A percentile compares a stretch with the other conserved stretches of the same genome.
Evolutionary conservation across 2,113 vertebrate species (phyloP).

Genomic region (Anas platyrhynchos): DNA sequence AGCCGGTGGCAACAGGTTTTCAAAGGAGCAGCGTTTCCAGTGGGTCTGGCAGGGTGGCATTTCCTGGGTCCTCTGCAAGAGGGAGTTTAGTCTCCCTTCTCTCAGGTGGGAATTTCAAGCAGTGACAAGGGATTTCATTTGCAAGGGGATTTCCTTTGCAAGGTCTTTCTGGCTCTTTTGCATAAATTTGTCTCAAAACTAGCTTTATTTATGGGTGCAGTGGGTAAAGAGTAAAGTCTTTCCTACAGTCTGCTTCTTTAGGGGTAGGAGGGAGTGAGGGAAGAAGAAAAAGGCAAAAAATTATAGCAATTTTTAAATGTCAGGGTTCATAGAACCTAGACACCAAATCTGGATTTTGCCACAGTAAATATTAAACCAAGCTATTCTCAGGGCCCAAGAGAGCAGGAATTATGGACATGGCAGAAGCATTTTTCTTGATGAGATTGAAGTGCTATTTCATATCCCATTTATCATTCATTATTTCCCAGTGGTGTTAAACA

Average conservation of each 20-base stretch:
- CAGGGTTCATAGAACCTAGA: neutral
- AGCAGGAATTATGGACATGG: neutral
- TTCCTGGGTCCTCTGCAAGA: neutral
- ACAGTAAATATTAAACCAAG: neutral
- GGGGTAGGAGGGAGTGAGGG: too few species aligned
- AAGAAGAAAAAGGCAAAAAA: neutral
- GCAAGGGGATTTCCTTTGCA: neutral
- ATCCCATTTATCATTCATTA: neutral
- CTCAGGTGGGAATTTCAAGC: neutral
- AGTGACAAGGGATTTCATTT: neutral
- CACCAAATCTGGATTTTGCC: neutral
- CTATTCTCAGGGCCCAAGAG: neutral
- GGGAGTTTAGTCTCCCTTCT: neutral
- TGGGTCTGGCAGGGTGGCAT: fast-evolving
- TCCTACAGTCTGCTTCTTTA: fast-evolving
- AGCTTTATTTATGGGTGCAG: neutral
- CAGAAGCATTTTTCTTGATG: neutral
- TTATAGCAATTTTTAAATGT: neutral
- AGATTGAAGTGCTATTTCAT: neutral
- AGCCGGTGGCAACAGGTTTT: neutral
- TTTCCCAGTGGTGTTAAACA: neutral
- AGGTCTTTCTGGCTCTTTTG: neutral
- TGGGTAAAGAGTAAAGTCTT: neutral
- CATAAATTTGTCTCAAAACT: neutral
- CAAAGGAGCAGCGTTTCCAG: neutral